These are phyloP conservation scores for Rhadina sibilatrix DNA, from an alignment of 2,113 vertebrate species.

Conservation along the genomic window DNA sequence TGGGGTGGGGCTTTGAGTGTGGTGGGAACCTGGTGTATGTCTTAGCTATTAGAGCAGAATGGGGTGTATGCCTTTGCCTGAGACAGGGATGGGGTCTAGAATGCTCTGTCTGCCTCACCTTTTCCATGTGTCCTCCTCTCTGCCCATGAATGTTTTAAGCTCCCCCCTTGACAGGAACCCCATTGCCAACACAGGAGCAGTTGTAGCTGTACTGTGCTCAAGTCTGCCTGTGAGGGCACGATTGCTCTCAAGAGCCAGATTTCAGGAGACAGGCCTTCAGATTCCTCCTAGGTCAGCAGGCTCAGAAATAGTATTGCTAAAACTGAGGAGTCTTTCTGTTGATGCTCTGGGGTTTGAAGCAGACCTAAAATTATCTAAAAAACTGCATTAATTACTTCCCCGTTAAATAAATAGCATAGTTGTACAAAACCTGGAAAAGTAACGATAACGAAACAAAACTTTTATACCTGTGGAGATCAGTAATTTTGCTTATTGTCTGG, in stretches of 20 bases:
- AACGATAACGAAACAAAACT: not conserved
- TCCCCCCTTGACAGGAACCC: not conserved
- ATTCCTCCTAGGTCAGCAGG: not conserved
- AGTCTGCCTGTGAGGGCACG: not conserved
- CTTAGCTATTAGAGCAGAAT: not conserved
- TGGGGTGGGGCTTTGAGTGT: not conserved
- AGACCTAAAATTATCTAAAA: not conserved
- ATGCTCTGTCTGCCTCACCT: not conserved
- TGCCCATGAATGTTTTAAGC: not conserved
- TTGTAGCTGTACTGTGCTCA: not conserved
- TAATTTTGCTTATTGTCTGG: not conserved
- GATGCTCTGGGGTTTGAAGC: not conserved
- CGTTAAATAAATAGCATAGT: not conserved
- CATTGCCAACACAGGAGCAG: not conserved
- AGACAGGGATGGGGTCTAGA: not conserved
- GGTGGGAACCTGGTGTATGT: not conserved
- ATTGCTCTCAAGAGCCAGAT: not conserved
- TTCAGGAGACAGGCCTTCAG: not conserved
- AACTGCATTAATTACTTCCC: not conserved
- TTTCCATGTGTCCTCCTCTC: not conserved
- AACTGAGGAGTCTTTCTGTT: not conserved
- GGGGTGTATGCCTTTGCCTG: not conserved
- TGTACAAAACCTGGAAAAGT: not conserved
- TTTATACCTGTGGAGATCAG: not conserved
- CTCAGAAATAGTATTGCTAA: not conserved